These are phyloP conservation scores for Chiloscyllium plagiosum DNA, from an alignment of 2,113 vertebrate species.

Conservation along the genomic window DNA sequence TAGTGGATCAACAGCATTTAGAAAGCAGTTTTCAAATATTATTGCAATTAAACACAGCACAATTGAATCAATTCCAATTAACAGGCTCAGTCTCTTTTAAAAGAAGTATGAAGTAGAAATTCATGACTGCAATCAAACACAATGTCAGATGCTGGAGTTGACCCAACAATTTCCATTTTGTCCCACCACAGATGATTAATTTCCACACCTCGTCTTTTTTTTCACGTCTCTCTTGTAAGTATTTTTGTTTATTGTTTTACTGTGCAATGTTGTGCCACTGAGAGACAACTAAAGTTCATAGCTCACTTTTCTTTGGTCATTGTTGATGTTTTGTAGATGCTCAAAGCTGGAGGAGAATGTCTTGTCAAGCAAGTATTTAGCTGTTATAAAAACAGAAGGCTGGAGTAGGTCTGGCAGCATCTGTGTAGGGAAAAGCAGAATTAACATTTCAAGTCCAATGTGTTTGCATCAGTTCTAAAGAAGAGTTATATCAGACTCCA, in stretches of 20 bases:
- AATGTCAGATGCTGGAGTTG: neutral
- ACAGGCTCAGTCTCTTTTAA: neutral
- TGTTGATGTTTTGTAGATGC: neutral
- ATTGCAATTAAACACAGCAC: neutral
- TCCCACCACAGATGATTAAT: too few species aligned
- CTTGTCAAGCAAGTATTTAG: neutral
- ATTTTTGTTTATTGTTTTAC: neutral
- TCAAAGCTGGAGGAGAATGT: neutral
- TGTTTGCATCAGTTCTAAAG: too few species aligned
- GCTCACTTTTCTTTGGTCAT: neutral
- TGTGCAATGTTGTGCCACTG: neutral
- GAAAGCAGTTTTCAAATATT: neutral
- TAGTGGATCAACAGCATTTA: neutral
- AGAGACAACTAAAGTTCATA: neutral
- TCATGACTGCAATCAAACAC: neutral
- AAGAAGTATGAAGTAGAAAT: neutral
- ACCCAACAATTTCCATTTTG: too few species aligned
- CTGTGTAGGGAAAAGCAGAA: too few species aligned
- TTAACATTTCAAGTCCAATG: too few species aligned
- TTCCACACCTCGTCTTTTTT: neutral
- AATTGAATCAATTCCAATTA: neutral
- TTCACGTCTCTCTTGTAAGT: neutral
- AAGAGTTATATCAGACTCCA: too few species aligned
- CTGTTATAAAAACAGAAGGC: neutral
- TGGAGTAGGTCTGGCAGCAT: too few species aligned